Evolutionary conservation across 1,140 invertebrate species (phyloP).

Genomic region (Drusus annulatus): DNA sequence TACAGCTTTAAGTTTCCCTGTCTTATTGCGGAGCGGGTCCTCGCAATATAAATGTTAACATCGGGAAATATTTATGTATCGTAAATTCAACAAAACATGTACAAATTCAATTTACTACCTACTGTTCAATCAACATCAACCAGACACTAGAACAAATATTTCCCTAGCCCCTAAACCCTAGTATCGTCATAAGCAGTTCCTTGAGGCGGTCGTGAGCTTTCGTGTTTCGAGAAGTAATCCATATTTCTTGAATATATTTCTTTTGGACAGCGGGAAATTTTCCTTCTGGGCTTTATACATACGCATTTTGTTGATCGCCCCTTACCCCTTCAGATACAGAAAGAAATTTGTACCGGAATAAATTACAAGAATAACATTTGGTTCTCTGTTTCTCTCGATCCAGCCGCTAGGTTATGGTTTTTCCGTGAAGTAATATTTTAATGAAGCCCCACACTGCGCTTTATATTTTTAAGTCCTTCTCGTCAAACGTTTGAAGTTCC

Average conservation of each 20-base stretch:
- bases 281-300: constrained; percentile 39
- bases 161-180: no score
- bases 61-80: no score
- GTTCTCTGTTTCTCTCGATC: constrained; percentile 36
- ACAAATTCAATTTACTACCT: no score
- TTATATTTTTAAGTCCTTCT: constrained; percentile 24
- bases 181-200: not conserved
- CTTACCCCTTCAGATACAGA: constrained; percentile 7
- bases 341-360: constrained; percentile 32
- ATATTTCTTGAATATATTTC: constrained; percentile 2
- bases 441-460: constrained; percentile 34
- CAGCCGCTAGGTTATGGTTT: constrained; percentile 17
- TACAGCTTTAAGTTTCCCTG: no score
- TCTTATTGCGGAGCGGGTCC: no score
- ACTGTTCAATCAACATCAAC: no score
- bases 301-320: constrained; percentile 44
- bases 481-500: constrained; percentile 2
- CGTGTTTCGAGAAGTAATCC: constrained; percentile 51
- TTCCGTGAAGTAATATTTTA: constrained; percentile 57
- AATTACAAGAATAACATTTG: constrained; percentile 55
- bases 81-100: no score
- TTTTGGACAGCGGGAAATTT: constrained; percentile 28
- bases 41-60: no score
- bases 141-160: no score
- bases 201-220: constrained; percentile 9